Evolutionary conservation across 2,888 invertebrate species (phyloP).

Genomic region (Ectemnius cavifrons): DNA sequence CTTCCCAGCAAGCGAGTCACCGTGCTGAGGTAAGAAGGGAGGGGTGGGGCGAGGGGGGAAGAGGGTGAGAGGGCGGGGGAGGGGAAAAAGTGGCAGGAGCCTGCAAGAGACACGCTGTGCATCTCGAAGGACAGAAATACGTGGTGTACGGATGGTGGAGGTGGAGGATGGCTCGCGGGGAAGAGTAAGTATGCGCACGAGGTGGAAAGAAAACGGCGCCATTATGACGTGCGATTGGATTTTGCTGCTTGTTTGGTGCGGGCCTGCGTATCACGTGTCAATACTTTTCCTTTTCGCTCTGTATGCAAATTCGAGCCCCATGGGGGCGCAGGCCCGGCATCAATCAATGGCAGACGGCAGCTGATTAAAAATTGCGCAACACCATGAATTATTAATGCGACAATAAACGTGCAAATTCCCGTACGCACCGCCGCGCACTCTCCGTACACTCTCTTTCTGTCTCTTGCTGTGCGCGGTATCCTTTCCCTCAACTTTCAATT

Average conservation of each 20-base stretch:
- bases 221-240: constrained; percentile 71
- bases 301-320: constrained; percentile 73
- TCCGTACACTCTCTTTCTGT: not conserved
- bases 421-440: constrained; percentile 59
- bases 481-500: constrained; percentile 1
- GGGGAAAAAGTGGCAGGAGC: constrained; percentile 17
- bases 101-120: not conserved
- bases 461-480: not conserved
- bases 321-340: constrained; percentile 73
- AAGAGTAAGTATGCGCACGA: constrained; percentile 4
- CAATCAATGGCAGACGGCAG: constrained; percentile 75
- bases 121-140: too few relatives aligned
- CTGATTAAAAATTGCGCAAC: constrained; percentile 76
- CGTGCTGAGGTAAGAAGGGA: constrained; percentile 9
- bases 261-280: constrained; percentile 63
- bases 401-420: constrained; percentile 74
- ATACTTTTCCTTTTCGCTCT: constrained; percentile 75
- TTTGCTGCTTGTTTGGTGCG: constrained; percentile 63
- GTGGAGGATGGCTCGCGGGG: constrained; percentile 1
- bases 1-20: constrained; percentile 32
- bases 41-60: constrained; percentile 28
- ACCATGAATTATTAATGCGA: constrained; percentile 75
- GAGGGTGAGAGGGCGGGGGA: constrained; percentile 22
- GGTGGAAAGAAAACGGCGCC: constrained; percentile 65
- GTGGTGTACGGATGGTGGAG: too few relatives aligned